A percentile compares a stretch with the other conserved stretches of the same genome.
Conservation (phyloP, 1,140 invertebrate species). For the Camponotus vicinus region DNA sequence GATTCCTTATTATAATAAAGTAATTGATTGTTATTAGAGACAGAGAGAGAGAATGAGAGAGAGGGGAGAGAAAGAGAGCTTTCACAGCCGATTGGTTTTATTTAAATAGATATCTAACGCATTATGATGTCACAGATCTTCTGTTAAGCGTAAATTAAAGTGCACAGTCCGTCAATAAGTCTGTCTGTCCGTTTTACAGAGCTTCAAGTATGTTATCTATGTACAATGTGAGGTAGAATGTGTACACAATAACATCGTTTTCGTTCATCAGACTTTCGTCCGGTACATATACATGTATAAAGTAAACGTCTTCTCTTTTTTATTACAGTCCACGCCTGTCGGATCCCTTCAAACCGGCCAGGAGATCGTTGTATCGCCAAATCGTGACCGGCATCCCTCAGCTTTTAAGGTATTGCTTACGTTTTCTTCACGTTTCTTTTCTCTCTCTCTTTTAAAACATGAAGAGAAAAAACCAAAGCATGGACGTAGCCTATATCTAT, state of each 20-base stretch:
- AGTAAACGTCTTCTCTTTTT: conserved; percentile 71
- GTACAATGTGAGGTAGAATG: neutral
- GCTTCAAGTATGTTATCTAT: conserved; percentile 67
- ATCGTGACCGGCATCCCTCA: conserved; percentile 93
- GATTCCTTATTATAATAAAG: neutral
- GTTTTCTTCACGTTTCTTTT: neutral
- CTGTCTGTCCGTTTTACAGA: conserved; percentile 28
- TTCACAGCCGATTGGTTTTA: neutral
- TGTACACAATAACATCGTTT: neutral
- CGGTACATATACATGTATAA: conserved; percentile 38
- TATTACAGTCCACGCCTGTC: conserved; percentile 95
- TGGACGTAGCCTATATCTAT: conserved; percentile 77
- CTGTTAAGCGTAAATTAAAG: conserved; percentile 44
- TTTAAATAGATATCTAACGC: conserved; percentile 28
- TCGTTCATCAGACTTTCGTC: conserved; percentile 16
- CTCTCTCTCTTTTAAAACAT: neutral
- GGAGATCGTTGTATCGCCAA: conserved; percentile 95
- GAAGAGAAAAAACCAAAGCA: conserved; percentile 65
- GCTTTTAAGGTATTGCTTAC: conserved; percentile 91
- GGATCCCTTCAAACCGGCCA: conserved; percentile 96
- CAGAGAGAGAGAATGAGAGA: no score
- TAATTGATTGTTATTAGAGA: neutral
- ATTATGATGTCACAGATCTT: conserved; percentile 46
- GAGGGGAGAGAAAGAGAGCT: neutral
- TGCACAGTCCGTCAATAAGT: conserved; percentile 46